Evolutionary conservation across 2,888 invertebrate species (phyloP).

Genomic region (Reticulitermes lucifugus): DNA sequence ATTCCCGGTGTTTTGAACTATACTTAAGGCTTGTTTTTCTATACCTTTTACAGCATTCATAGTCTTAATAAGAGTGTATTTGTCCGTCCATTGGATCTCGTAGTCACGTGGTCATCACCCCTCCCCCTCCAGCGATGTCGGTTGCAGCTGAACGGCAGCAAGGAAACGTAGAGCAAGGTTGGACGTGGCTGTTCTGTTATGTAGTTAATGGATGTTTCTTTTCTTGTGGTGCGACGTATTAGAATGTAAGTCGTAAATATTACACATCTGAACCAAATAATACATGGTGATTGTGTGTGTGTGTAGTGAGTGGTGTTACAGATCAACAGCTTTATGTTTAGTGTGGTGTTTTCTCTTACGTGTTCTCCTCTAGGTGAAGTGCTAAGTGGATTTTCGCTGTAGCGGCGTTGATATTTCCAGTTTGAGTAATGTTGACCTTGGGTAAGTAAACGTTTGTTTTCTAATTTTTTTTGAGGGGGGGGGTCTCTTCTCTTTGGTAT

Average conservation of each 20-base stretch:
- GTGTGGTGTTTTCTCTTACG: not conserved
- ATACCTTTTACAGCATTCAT: not conserved
- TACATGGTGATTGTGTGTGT: not conserved
- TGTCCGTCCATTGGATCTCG: constrained; percentile 1
- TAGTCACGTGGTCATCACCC: constrained; percentile 26
- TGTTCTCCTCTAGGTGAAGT: not conserved
- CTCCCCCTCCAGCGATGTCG: not conserved
- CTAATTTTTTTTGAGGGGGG: not conserved
- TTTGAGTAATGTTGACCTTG: not conserved
- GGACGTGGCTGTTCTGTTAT: not conserved
- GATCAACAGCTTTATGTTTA: not conserved
- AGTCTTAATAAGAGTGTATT: not conserved
- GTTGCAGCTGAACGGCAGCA: not conserved
- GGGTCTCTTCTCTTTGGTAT: not conserved
- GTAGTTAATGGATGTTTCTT: not conserved
- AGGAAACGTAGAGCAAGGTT: not conserved
- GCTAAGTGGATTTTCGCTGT: not conserved
- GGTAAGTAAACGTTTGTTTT: not conserved
- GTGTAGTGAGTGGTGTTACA: not conserved
- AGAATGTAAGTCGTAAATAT: not conserved
- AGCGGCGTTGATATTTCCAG: not conserved
- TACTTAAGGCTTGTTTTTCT: not conserved
- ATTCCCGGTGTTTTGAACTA: not conserved
- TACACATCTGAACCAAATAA: not conserved
- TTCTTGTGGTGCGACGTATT: not conserved